Evolutionary conservation across 2,797 vertebrate species (phyloP), one percentile per base, ranked within the genome.

Genomic region (Vireo griseus): DNA sequence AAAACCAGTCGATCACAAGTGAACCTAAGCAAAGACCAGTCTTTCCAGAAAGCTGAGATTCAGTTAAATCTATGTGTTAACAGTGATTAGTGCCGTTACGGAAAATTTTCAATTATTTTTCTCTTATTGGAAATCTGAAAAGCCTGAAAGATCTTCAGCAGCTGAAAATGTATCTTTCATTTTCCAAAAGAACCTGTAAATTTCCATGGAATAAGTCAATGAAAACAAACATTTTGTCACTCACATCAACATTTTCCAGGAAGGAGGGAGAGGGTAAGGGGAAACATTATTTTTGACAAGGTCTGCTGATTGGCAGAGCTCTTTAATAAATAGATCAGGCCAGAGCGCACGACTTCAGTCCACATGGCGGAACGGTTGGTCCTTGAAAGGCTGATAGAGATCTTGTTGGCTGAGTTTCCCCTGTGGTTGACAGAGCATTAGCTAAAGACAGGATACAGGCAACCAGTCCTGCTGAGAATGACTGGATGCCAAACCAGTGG

Each of bases 301-400:
- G 87, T 91, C 87, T 96, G 50, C 91, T 92, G 82, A 92, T 90
- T 97, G 95, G 94, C 94, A 96, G 93, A 79, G 79, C 63, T 67
- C 85, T 96, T 92, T 71, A 92, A 96, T 91, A 96, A 96, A 95
- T 95, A 95, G 82, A 94, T 95, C 85, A 71, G 91, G 66, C 79
- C 69, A 90, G 92, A 90, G 73, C 40, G 50, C 74, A 90, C 29
- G 28, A 90, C 73, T 96, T 45, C 69, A 82, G 91, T 57, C 85
- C 92, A 86, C 76, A 96, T 85, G 87, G 87, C 87, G 94, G 82
- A 90, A 91, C 48, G 82, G 89, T n/a, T 94, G 95, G 92, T 92
- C 92, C 91, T 91, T 96, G 95, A 97, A 97, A 97, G 91, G 90
- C 94, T 96, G 95, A 97, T 94, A 96, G 95, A 96, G 89, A 95